Evolutionary conservation across 2,797 vertebrate species (phyloP).

Genomic region (Hemibagrus guttatus): DNA sequence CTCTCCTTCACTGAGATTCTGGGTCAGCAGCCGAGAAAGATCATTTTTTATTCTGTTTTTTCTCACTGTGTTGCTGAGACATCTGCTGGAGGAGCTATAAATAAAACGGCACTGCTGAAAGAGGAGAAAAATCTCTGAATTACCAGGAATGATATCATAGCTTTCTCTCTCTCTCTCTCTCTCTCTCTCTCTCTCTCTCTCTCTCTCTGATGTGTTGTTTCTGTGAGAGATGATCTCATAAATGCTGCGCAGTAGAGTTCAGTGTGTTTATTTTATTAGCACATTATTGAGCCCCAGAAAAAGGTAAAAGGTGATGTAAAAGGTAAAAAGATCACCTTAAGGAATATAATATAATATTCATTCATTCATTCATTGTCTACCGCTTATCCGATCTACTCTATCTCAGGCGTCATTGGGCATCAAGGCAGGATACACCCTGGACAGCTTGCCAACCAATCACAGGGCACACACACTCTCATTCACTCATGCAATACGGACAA

Average conservation of each 20-base stretch:
- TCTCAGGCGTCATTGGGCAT: no score
- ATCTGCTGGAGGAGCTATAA: conserved; percentile 58
- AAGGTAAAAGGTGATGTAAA: no score
- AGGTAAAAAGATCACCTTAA: no score
- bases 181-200: neutral
- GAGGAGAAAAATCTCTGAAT: conserved; percentile 65
- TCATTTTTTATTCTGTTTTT: conserved; percentile 22
- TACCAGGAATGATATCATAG: conserved; percentile 72
- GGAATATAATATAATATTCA: no score
- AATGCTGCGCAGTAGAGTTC: no score
- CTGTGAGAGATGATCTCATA: neutral
- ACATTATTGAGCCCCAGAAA: neutral
- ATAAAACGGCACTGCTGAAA: conserved; percentile 68
- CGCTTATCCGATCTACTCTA: no score
- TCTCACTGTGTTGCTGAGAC: conserved; percentile 28
- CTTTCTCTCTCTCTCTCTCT: conserved; percentile 37
- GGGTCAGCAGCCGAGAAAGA: conserved; percentile 20
- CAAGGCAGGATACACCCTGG: no score
- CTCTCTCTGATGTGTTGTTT: neutral
- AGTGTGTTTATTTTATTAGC: neutral
- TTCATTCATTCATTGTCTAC: no score
- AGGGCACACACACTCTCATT: no score
- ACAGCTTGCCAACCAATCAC: no score
- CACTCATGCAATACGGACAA: no score
- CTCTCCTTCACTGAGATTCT: conserved; percentile 25